phyloP scores from a whole-genome alignment of 2,797 vertebrate species.

The Tokudaia muenninki region DNA sequence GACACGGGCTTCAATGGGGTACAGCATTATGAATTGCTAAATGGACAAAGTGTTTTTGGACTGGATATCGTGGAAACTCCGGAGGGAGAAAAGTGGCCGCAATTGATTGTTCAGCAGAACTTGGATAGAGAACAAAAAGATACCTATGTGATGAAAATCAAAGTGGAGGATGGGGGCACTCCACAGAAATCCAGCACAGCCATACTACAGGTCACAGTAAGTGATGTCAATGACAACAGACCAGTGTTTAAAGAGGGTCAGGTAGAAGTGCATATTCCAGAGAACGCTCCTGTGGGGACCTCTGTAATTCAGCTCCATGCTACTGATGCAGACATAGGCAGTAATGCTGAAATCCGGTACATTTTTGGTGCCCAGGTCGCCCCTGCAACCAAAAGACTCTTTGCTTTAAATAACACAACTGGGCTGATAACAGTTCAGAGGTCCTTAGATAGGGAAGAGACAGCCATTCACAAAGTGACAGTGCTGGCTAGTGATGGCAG shows the following conservation, averaged over 20 bases:
- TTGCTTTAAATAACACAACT: constrained; percentile 97
- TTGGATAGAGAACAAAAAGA: constrained; percentile 99
- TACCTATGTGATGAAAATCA: constrained; percentile 99
- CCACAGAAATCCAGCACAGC: constrained; percentile 99
- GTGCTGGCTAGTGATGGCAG: constrained; percentile 99
- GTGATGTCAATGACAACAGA: constrained; percentile 98
- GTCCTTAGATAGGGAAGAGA: constrained; percentile 97
- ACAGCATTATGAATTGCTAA: constrained; percentile 98
- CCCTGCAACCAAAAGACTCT: constrained; percentile 96
- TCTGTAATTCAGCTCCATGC: constrained; percentile 98
- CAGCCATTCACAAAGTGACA: constrained; percentile 97
- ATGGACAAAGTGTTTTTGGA: constrained; percentile 98
- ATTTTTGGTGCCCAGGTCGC: constrained; percentile 98
- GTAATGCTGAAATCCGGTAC: constrained; percentile 98
- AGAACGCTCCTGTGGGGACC: constrained; percentile 96
- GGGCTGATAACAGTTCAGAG: constrained; percentile 98
- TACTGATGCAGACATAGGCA: constrained; percentile 97
- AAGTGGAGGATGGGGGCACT: constrained; percentile 98
- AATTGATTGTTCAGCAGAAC: constrained; percentile 99
- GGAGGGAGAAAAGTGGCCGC: constrained; percentile 99
- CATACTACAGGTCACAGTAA: constrained; percentile 98
- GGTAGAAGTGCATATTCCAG: constrained; percentile 97
- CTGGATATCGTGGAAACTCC: constrained; percentile 99
- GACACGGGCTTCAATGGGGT: constrained; percentile 99
- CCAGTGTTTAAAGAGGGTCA: constrained; percentile 98